Evolutionary conservation across 35 echinoderm and acorn worm genomes (phyloP).

Genomic region (Amphiura filiformis): DNA sequence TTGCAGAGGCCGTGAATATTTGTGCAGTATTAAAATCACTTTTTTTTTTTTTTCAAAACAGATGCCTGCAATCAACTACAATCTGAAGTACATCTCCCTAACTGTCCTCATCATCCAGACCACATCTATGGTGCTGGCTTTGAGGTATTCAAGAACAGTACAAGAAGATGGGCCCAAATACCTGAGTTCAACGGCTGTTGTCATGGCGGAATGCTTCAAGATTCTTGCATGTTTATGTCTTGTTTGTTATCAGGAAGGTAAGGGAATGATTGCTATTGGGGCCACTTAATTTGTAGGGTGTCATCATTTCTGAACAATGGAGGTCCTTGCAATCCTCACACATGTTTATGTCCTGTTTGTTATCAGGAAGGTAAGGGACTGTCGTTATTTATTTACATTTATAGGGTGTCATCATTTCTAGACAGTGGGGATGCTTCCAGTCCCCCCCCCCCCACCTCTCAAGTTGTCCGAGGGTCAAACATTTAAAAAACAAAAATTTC

Average conservation of each 20-base stretch:
- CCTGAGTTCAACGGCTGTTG: constrained; percentile 81
- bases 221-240: constrained; percentile 73
- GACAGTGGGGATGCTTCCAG: too few relatives aligned
- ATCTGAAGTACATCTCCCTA: constrained; percentile 89
- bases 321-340: constrained; percentile 63
- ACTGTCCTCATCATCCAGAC: constrained; percentile 88
- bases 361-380: constrained; percentile 61
- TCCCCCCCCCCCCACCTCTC: too few relatives aligned
- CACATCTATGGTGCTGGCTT: constrained; percentile 70
- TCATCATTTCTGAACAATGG: constrained; percentile 71
- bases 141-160: constrained; percentile 82
- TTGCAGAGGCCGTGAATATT: background rate
- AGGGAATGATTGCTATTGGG: too few relatives aligned
- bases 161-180: constrained; percentile 83
- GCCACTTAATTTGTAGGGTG: too few relatives aligned
- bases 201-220: constrained; percentile 80
- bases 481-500: too few relatives aligned
- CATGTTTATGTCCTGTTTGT: constrained; percentile 69
- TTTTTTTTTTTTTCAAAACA: constrained; percentile 29
- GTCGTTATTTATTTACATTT: too few relatives aligned
- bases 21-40: too few relatives aligned
- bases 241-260: constrained; percentile 79
- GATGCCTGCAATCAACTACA: constrained; percentile 64
- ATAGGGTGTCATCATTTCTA: too few relatives aligned
- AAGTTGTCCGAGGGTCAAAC: too few relatives aligned